Base-by-base conservation (phyloP, 2,888 invertebrate species). In the Eustalomyia histrio region DNA sequence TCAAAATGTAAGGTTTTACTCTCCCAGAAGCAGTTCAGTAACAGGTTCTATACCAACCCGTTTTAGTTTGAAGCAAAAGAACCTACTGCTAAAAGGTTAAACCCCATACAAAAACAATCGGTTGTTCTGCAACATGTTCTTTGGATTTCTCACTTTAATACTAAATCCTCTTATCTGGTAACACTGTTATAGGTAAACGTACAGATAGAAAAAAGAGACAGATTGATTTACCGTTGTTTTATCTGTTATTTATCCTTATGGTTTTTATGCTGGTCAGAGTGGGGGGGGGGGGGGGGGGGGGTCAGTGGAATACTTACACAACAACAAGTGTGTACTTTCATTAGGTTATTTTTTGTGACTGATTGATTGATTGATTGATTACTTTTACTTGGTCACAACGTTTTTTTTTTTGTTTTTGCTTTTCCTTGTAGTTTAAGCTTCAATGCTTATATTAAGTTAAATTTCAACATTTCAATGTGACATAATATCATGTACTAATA, bases 341-440 rank as follows among this genome's bases (percentile, higher is more conserved):
- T 47, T 21, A 43, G 8, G 39, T n/a, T 61, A 14, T 18, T 8
- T 57, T 63, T 53, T 50, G 33, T 55, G 18, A 55, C 52, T 58
- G 52, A 58, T 24, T 76, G 64, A 71, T 71, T 65, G 76, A 76
- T 71, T 58, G 52, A 58, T 24, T 76, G 64, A 71, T 71, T 65
- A 71, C 71, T 71, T 76, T 29, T 52, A 60, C 58, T 76, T 65
- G 64, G 50, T 47, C 64, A 57, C 29, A 43, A 58, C 50, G 21
- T 53, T 71, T 71, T 6, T 58, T 71, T 52, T 50, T 16, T 60
- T 65, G 57, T n/a, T 61, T 60, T 57, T 76, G 29, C 29, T 6
- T 47, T 16, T 50, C 24, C 3, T n/a, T n/a, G n/a, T n/a, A 29
- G 53, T 64, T 64, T 29, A 52, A 24, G 35, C 47, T 64, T 17